Base-by-base conservation (phyloP, 1,140 invertebrate genomes). In the Phymastichus coffea region DNA sequence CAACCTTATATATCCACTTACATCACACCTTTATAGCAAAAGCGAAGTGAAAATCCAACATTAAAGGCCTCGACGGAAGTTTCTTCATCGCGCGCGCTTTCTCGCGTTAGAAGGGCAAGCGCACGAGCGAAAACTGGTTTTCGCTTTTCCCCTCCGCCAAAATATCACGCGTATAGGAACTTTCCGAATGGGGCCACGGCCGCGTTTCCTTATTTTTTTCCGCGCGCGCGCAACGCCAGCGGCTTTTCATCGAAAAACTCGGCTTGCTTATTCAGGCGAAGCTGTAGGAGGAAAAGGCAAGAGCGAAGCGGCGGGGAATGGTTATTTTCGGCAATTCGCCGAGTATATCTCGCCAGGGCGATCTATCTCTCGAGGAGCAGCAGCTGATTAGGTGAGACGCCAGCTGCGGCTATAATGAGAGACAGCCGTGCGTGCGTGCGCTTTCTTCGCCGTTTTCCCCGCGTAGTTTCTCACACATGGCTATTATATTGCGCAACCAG, bases 361-460 rank as follows among this genome's bases (percentile, higher is more conserved):
- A 57, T 57, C 54, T 48, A 47, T 55, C 49, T 43, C n/a, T n/a
- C 38, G 2, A 14, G 10, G 19, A n/a, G n/a, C n/a, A n/a, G 55
- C 55, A 57, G 55, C 55, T 57, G 55, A 57, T 57, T 57, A 57
- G 46, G 7, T 22, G 20, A n/a, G n/a, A n/a, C 53, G 41, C 43
- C 55, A 49, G 55, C 55, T 49, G 46, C 35, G 7, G n/a, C n/a
- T n/a, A n/a, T n/a, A n/a, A n/a, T n/a, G n/a, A n/a, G n/a, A n/a
- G 4, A 8, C 10, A 26, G 6, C 22, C 37, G 40, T 28, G 57
- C 53, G 47, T 60, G 37, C 61, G 46, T 23, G 56, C 54, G 61
- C 57, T 63, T 63, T 67, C 62, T 63, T 61, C 40, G 62, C 56
- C 37, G 65, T 67, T 66, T 67, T 70, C 67, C 68, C 63, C 63